These are phyloP conservation scores for Ctenoplectra terminalis DNA, from an alignment of 1,140 invertebrate species.

Conservation along the genomic window DNA sequence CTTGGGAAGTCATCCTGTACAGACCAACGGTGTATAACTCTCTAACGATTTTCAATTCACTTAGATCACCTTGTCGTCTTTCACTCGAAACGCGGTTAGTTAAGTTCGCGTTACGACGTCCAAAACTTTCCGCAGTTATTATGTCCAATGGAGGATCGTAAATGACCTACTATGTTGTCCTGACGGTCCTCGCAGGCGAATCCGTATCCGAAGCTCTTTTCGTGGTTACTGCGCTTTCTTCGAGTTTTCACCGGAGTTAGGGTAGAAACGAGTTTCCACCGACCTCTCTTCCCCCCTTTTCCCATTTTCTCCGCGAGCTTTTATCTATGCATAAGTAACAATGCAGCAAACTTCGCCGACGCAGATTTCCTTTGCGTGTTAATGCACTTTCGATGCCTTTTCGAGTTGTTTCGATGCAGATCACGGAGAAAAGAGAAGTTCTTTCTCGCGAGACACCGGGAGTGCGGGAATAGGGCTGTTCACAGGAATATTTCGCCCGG, in stretches of 20 bases:
- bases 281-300: background rate
- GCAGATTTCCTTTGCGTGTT: slow-evolving; percentile 64
- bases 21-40: background rate
- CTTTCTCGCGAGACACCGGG: too few species aligned
- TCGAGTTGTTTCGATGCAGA: slow-evolving; percentile 31
- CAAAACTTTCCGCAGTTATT: background rate
- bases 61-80: background rate
- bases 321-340: slow-evolving; percentile 46
- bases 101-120: background rate
- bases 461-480: too few species aligned
- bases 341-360: slow-evolving; percentile 40
- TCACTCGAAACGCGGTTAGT: background rate
- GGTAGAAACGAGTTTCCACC: background rate
- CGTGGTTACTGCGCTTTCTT: slow-evolving; percentile 18
- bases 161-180: too few species aligned
- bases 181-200: slow-evolving; percentile 7
- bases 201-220: background rate
- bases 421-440: slow-evolving; percentile 4
- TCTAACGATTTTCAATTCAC: slow-evolving; percentile 12
- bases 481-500: too few species aligned
- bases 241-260: slow-evolving; percentile 5
- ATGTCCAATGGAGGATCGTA: background rate
- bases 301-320: slow-evolving; percentile 19
- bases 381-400: slow-evolving; percentile 63
- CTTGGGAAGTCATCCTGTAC: background rate